These are phyloP conservation scores for Ifrita kowaldi DNA, from an alignment of 2,113 vertebrate genomes.

Conservation along the genomic window DNA sequence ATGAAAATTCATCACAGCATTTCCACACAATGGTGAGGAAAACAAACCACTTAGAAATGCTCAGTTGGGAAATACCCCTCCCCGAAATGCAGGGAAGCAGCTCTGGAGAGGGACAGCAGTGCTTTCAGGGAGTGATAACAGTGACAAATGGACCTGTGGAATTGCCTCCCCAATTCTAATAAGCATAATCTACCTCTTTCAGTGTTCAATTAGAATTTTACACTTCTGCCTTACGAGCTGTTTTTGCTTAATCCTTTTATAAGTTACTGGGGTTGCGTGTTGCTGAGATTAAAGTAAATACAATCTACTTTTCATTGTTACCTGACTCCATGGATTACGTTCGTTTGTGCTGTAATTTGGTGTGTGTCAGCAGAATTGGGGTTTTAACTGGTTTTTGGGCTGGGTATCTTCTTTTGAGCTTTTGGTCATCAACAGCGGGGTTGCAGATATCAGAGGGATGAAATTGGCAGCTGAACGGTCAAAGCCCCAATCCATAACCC, in stretches of 20 bases:
- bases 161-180: not conserved
- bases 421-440: not conserved
- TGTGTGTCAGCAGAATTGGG: not conserved
- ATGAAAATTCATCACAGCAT: slow-evolving; percentile 45
- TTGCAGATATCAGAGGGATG: not conserved
- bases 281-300: slow-evolving; percentile 49
- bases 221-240: not conserved
- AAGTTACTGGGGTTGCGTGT: not conserved
- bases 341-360: not conserved
- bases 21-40: slow-evolving; percentile 48
- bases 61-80: not conserved
- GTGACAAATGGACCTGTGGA: not conserved
- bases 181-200: not conserved
- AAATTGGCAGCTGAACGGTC: not conserved
- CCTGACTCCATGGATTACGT: not conserved
- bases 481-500: not conserved
- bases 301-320: slow-evolving; percentile 39
- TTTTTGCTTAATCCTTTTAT: slow-evolving; percentile 11
- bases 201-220: not conserved
- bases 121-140: not conserved
- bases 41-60: not conserved
- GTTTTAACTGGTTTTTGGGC: not conserved
- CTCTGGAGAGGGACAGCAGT: not conserved
- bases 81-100: not conserved
- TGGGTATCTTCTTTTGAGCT: not conserved